Evolutionary conservation across 2,797 vertebrate genomes (phyloP).

Genomic region (Orestias chungarensis): DNA sequence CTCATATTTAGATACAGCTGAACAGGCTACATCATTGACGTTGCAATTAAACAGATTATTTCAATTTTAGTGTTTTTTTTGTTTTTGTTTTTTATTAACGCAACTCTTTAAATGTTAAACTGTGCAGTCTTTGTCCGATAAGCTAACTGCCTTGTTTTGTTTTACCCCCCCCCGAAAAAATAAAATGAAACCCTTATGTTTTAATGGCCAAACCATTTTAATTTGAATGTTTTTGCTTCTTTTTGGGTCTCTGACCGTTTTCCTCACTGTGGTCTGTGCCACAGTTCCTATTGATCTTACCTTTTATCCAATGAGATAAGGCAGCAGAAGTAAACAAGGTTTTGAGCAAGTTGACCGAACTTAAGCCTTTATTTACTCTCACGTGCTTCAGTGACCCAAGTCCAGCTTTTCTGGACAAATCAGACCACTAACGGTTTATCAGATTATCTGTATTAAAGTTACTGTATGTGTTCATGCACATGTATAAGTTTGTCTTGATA

Average conservation of each 20-base stretch:
- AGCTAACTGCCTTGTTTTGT: background rate
- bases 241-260: slow-evolving; percentile 5
- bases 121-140: background rate
- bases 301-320: background rate
- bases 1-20: background rate
- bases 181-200: slow-evolving; percentile 3
- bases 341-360: background rate
- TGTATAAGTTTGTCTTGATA: slow-evolving; percentile 23
- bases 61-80: background rate
- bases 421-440: background rate
- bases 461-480: slow-evolving; percentile 17
- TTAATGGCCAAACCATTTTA: slow-evolving; percentile 7
- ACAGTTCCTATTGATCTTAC: background rate
- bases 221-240: slow-evolving; percentile 4
- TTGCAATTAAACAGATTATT: background rate
- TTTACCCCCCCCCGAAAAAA: background rate
- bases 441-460: background rate
- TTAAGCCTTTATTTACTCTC: slow-evolving; percentile 2
- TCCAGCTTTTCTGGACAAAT: background rate
- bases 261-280: slow-evolving; percentile 9
- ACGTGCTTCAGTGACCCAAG: slow-evolving; percentile 1
- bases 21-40: background rate
- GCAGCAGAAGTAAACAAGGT: slow-evolving; percentile 15
- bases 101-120: background rate
- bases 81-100: background rate